A percentile compares a stretch with the other conserved stretches of the same genome.
phyloP scores from a whole-genome alignment of 2,113 vertebrate species.

The Anolis sagrei region DNA sequence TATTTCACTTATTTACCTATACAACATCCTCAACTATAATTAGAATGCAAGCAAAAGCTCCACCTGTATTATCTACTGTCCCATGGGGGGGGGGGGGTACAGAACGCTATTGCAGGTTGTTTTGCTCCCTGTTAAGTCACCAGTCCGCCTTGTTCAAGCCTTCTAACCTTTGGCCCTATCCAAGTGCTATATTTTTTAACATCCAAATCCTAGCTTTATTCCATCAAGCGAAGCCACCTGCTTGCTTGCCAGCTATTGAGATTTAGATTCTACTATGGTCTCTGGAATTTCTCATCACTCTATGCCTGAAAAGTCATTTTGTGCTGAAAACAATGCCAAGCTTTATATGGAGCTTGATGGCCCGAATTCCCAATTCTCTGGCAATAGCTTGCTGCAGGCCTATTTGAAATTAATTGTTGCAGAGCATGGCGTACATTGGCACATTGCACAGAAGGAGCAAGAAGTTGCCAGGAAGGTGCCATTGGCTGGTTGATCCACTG shows the following conservation, averaged over 20 bases:
- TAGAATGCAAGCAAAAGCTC: not conserved
- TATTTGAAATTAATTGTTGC: constrained; percentile 62
- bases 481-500: constrained; percentile 18
- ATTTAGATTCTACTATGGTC: not conserved
- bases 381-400: constrained; percentile 24
- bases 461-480: not conserved
- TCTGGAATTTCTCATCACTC: not conserved
- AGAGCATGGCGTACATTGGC: constrained; percentile 34
- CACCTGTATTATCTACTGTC: not conserved
- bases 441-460: not conserved
- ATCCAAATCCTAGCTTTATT: not conserved
- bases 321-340: not conserved
- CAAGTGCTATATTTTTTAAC: not conserved
- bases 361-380: constrained; percentile 38
- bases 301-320: not conserved
- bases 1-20: not conserved
- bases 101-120: not conserved
- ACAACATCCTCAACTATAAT: not conserved
- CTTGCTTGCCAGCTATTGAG: not conserved
- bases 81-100: no score
- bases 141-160: not conserved
- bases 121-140: not conserved
- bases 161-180: not conserved
- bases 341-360: not conserved
- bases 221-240: not conserved